These are phyloP conservation scores for Danio choprae DNA, from an alignment of 2,797 vertebrate genomes.

Conservation along the genomic window DNA sequence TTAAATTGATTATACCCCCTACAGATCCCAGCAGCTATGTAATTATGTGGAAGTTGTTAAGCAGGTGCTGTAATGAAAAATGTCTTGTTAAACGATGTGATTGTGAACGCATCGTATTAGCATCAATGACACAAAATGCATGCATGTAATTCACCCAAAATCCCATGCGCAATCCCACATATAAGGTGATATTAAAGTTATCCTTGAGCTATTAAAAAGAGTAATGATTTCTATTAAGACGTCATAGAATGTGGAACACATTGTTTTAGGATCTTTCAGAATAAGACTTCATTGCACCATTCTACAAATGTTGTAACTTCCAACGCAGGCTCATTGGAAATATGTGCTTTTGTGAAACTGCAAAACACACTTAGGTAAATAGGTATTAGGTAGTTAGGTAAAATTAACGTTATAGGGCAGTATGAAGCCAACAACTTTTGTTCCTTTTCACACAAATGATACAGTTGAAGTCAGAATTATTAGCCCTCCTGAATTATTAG, in stretches of 20 bases:
- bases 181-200: neutral
- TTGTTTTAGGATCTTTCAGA: neutral
- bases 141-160: slow-evolving; percentile 12
- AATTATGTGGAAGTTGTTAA: slow-evolving; percentile 57
- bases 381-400: too few species aligned
- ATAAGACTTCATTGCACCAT: neutral
- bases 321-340: neutral
- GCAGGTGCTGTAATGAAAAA: slow-evolving; percentile 52
- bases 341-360: too few species aligned
- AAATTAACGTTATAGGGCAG: too few species aligned
- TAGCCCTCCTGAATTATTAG: too few species aligned
- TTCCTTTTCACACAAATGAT: too few species aligned
- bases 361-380: too few species aligned
- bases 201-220: neutral
- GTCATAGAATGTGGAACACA: neutral
- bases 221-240: neutral
- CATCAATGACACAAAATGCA: slow-evolving; percentile 8
- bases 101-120: slow-evolving; percentile 17
- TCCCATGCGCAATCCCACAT: neutral
- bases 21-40: slow-evolving; percentile 55
- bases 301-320: neutral
- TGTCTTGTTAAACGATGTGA: slow-evolving; percentile 35
- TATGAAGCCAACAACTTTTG: too few species aligned
- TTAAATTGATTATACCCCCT: slow-evolving; percentile 56
- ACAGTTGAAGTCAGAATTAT: too few species aligned